Conservation (phyloP, 2,797 vertebrate species). For the Calcarius lapponicus region DNA sequence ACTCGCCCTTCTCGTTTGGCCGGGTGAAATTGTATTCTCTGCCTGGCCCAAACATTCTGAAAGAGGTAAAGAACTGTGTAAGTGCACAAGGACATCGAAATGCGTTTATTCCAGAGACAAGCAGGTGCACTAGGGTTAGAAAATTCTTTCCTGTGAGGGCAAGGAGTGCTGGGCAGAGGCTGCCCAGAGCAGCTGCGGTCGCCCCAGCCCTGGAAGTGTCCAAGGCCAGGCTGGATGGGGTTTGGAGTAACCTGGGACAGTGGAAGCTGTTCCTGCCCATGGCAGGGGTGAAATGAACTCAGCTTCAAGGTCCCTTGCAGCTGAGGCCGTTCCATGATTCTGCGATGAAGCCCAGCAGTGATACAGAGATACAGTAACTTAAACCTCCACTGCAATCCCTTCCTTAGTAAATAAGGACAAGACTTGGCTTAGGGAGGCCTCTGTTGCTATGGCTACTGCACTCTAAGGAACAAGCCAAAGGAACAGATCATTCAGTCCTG, state of each 20-base stretch:
- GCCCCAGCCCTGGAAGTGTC: neutral
- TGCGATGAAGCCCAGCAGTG: neutral
- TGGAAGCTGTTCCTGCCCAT: neutral
- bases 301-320: neutral
- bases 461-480: neutral
- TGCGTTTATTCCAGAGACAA: neutral
- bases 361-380: neutral
- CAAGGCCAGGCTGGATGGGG: neutral
- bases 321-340: neutral
- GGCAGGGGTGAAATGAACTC: neutral
- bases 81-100: neutral
- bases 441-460: neutral
- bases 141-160: neutral
- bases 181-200: neutral
- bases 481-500: neutral
- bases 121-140: neutral
- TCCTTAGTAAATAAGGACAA: neutral
- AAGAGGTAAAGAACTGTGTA: neutral
- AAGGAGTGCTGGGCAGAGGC: neutral
- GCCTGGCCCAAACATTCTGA: constrained; percentile 84
- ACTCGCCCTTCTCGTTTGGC: constrained; percentile 83
- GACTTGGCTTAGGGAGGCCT: neutral
- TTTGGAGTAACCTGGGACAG: neutral
- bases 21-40: constrained; percentile 81
- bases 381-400: neutral